phyloP scores from a whole-genome alignment of 2,797 vertebrate species.

The Aselliscus stoliczkanus region DNA sequence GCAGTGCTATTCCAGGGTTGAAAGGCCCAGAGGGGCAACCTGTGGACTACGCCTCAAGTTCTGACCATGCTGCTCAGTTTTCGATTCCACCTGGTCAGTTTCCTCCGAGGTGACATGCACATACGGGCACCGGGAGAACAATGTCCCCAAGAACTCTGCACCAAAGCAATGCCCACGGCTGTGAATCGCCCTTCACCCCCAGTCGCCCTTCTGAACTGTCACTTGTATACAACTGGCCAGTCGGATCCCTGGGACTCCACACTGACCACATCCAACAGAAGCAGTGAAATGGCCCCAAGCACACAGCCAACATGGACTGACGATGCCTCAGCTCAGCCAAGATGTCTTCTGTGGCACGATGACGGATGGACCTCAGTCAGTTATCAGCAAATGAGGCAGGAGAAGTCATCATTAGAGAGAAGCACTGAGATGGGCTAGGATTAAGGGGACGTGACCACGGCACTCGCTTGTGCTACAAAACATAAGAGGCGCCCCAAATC shows the following conservation, averaged over 20 bases:
- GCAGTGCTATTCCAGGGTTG: fast-evolving
- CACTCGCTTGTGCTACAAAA: neutral
- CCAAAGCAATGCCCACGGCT: neutral
- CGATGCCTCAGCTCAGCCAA: fast-evolving
- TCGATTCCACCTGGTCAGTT: neutral
- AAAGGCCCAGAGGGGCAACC: neutral
- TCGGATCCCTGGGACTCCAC: neutral
- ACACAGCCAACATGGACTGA: neutral
- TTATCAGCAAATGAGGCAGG: neutral
- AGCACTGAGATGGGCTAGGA: neutral
- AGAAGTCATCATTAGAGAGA: neutral
- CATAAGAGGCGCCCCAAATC: neutral
- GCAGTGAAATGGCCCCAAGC: neutral
- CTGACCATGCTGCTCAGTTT: neutral
- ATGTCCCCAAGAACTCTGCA: neutral
- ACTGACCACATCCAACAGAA: fast-evolving
- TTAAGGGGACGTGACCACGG: fast-evolving
- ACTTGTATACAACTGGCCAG: neutral
- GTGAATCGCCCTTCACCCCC: fast-evolving
- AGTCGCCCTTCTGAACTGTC: neutral
- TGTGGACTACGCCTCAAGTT: neutral
- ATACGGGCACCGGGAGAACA: fast-evolving
- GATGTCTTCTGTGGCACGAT: fast-evolving
- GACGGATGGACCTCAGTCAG: too few species aligned
- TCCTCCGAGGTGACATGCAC: neutral